Evolutionary conservation across 1,140 invertebrate species (phyloP), one percentile per base, ranked within the genome.

Genomic region (Manduca sexta): DNA sequence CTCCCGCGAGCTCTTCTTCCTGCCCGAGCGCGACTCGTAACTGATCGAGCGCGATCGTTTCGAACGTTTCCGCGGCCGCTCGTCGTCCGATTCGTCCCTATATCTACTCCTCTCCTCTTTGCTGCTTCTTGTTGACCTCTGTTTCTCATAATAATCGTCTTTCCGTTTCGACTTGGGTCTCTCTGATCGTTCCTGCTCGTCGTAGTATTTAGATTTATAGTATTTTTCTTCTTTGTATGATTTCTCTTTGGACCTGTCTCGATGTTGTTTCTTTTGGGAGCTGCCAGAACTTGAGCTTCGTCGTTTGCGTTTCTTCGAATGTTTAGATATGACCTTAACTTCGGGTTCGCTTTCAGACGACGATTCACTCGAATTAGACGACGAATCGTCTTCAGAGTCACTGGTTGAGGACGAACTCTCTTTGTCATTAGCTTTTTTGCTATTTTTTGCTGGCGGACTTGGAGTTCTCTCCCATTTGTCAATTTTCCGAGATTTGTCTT

Each of bases 241-340:
- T 54, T 62, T 80, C 3, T 45, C 43, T 17, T 18, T 58, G 4
- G 63, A 60, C 47, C 74, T 83, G 7, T 74, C 69, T 43, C 71
- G 72, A 52, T 62, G 63, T 3, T 51, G 38, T 54, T 76, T 77
- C 11, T 56, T 56, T 35, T 66, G 64, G 0, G 75, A 73, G 3
- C 62, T 69, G 12, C 65, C 70, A 0, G 74, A 76, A 14, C 66
- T 77, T 0, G 73, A 72, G 30, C 53, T 68, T 39, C 54, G 59
- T n/a, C 74, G 77, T 67, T 81, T 82, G 12, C 71, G 69, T 57
- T 82, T 85, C 40, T 82, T 84, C 0, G 64, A 11, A 37, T 54
- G 56, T 55, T 51, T 69, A 10, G 40, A 57, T 11, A 74, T 63
- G 11, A 56, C 31, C 62, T 65, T 74, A 14, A 52, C 30, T 34